Conservation (phyloP, 2,888 invertebrate species). For the Phanerotoma sp. region DNA sequence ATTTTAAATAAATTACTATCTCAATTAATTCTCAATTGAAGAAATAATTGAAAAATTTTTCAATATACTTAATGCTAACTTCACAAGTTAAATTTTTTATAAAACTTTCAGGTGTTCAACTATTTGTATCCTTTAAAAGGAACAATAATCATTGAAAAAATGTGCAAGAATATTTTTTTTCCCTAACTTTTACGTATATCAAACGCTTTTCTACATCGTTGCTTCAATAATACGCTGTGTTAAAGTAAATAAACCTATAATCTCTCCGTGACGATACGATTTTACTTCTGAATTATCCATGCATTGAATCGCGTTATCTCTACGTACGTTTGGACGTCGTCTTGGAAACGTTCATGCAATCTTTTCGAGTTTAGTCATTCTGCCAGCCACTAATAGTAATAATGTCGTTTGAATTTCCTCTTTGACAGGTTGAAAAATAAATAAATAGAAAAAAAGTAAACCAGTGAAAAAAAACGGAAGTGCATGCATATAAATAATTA, state of each 20-base stretch:
- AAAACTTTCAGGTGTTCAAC: too few relatives aligned
- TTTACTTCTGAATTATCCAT: conserved; percentile 1
- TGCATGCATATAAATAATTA: neutral
- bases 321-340: conserved; percentile 9
- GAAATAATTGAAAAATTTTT: too few relatives aligned
- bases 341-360: conserved; percentile 11
- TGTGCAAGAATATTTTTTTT: too few relatives aligned
- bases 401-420: neutral
- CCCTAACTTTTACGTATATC: too few relatives aligned
- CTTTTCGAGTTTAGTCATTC: neutral
- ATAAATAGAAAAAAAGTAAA: neutral
- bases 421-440: neutral
- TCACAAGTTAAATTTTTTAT: too few relatives aligned
- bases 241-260: too few relatives aligned
- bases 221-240: conserved; percentile 3
- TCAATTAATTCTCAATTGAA: too few relatives aligned
- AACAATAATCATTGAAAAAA: too few relatives aligned
- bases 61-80: too few relatives aligned
- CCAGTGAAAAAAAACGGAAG: neutral
- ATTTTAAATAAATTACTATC: too few relatives aligned
- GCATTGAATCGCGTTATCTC: conserved; percentile 10
- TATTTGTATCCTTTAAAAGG: too few relatives aligned
- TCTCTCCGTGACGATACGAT: neutral
- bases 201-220: neutral
- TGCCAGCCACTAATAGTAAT: neutral